Evolutionary conservation across 2,888 invertebrate species (phyloP), one percentile per base, ranked within the genome.

Genomic region (Stramonita haemastoma): DNA sequence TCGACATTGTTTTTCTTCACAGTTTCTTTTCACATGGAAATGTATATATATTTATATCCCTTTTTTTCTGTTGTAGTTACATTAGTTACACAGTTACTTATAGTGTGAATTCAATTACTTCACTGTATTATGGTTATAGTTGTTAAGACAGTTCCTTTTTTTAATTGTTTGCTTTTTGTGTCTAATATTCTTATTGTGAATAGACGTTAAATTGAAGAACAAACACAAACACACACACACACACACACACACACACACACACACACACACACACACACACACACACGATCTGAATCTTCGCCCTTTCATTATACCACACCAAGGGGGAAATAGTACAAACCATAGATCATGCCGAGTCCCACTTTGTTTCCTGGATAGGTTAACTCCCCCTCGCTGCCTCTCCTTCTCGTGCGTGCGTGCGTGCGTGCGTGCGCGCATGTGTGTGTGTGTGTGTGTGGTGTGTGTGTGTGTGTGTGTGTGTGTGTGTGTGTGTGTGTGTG

Each of bases 241-340:
- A 70, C 70, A 70, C 70, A 70, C 70, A 70, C 70, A 70, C 70
- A 70, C 70, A 70, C 70, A 70, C 70, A 70, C 70, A 70, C 70
- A 70, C 70, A 70, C 70, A 70, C 70, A 70, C 70, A 70, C 70
- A 70, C 70, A 70, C 70, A 70, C 11, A 70, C 70, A n/a, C 26
- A 46, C 46, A 46, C 46, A 46, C 46, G 8, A 46, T 46, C 4
- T 46, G 46, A 46, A 46, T 46, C 46, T 46, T 46, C 46, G 46
- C 46, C 46, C 46, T 46, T 46, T 46, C 46, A 46, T 46, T 46
- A 46, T 73, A n/a, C 22, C n/a, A n/a, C 11, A 11, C 6, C 5
- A n/a, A 73, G n/a, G n/a, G 73, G n/a, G n/a, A 73, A 15, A 73
- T 26, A n/a, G 8, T 26, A n/a, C 26, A n/a, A n/a, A 73, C 73